Conservation (phyloP, 2,888 invertebrate species). For the Lepidonotus clava region DNA sequence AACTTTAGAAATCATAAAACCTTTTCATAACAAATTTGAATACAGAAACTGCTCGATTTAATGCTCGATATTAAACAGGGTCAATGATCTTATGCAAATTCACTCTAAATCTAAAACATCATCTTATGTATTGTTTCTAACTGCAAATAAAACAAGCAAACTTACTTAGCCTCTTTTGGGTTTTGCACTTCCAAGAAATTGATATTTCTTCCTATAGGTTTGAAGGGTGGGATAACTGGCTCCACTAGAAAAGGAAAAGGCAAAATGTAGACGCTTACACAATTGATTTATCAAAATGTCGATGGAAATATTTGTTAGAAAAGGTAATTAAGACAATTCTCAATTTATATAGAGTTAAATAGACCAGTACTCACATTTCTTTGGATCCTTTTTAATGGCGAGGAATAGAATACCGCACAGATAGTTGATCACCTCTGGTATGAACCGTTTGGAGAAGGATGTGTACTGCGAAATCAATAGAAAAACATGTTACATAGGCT, state of each 20-base stretch:
- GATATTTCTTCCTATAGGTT: conserved; percentile 71
- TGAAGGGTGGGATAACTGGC: conserved; percentile 74
- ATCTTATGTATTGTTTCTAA: too few species aligned
- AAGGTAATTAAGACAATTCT: neutral
- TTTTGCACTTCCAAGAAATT: conserved; percentile 68
- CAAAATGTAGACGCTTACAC: neutral
- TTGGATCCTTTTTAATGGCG: conserved; percentile 78
- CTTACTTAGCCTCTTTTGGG: conserved; percentile 52
- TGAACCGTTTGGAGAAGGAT: conserved; percentile 88
- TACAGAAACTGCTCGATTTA: too few species aligned
- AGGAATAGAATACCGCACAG: conserved; percentile 88
- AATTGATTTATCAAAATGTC: neutral
- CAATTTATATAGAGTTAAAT: neutral
- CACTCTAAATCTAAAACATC: too few species aligned
- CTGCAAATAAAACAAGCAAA: neutral
- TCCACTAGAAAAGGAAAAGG: conserved; percentile 68
- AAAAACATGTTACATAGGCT: too few species aligned
- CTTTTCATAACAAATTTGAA: too few species aligned
- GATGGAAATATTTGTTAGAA: neutral
- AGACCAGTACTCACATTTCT: conserved; percentile 57
- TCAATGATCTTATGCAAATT: too few species aligned
- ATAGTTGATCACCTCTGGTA: conserved; percentile 91
- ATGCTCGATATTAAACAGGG: too few species aligned
- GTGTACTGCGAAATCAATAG: conserved; percentile 84
- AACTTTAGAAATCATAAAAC: too few species aligned